phyloP scores from a whole-genome alignment of 2,113 vertebrate species.

The Riparia riparia region DNA sequence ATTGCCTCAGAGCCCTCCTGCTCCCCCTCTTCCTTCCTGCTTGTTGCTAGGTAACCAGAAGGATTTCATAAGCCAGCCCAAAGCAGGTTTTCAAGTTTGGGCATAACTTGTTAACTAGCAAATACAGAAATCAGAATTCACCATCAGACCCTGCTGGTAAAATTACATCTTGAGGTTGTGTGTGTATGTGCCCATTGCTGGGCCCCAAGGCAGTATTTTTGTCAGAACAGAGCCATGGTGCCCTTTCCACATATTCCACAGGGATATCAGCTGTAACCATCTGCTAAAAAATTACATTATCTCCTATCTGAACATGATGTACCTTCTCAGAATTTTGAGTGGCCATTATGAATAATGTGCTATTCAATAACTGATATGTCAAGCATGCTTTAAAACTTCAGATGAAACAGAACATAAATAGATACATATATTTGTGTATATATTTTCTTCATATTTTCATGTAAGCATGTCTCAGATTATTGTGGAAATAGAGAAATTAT shows the following conservation, averaged over 20 bases:
- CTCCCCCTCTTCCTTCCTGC: constrained; percentile 20
- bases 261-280: background rate
- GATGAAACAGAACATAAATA: background rate
- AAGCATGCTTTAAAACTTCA: background rate
- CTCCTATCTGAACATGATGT: background rate
- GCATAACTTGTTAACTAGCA: background rate
- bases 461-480: background rate
- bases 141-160: background rate
- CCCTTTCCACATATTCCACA: background rate
- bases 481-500: background rate
- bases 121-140: background rate
- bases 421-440: background rate
- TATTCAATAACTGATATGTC: background rate
- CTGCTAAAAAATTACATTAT: background rate
- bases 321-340: background rate
- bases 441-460: background rate
- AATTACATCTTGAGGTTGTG: background rate
- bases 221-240: background rate
- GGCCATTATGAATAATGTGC: background rate
- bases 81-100: constrained; percentile 1
- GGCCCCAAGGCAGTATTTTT: background rate
- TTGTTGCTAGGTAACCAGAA: constrained; percentile 30
- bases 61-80: background rate
- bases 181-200: background rate
- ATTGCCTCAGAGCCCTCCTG: constrained; percentile 9